A percentile compares a stretch with the other conserved stretches of the same genome.
These are phyloP conservation scores for Bugula neritina DNA, from an alignment of 2,888 invertebrate species.

Conservation along the genomic window DNA sequence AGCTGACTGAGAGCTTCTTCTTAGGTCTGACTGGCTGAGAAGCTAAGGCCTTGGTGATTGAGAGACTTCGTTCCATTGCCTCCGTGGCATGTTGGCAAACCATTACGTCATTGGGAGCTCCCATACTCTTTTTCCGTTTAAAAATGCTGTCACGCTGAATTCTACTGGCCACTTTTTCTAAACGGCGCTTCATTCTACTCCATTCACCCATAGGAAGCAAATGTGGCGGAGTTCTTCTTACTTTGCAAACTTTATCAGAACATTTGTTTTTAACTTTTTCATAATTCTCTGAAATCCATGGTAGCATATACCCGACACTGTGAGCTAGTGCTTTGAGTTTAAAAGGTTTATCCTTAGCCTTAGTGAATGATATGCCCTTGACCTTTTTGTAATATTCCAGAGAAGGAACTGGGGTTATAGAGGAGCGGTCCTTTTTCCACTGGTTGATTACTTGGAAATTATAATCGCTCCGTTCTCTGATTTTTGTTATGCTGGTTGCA, in stretches of 20 bases:
- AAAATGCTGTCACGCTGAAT: background rate
- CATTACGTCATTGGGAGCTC: background rate
- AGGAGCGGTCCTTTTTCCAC: background rate
- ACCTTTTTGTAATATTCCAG: background rate
- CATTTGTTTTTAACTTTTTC: background rate
- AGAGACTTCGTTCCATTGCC: background rate
- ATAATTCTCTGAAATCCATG: background rate
- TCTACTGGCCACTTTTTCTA: background rate
- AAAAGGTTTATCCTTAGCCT: background rate
- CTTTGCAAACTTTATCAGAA: background rate
- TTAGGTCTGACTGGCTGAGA: background rate
- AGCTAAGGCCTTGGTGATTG: background rate
- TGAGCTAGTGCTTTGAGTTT: background rate
- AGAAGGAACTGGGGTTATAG: background rate
- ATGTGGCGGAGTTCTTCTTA: background rate
- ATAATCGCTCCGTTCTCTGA: background rate
- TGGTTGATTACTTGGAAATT: background rate
- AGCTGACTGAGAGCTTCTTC: background rate
- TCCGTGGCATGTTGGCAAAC: background rate
- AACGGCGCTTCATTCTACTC: background rate
- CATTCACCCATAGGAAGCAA: background rate
- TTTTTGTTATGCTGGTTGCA: slow-evolving; percentile 3
- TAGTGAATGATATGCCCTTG: too few relatives aligned
- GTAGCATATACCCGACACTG: background rate
- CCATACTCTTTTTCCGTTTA: background rate